Base-by-base conservation (phyloP, 2,888 invertebrate species). In the Nysson spinosus region DNA sequence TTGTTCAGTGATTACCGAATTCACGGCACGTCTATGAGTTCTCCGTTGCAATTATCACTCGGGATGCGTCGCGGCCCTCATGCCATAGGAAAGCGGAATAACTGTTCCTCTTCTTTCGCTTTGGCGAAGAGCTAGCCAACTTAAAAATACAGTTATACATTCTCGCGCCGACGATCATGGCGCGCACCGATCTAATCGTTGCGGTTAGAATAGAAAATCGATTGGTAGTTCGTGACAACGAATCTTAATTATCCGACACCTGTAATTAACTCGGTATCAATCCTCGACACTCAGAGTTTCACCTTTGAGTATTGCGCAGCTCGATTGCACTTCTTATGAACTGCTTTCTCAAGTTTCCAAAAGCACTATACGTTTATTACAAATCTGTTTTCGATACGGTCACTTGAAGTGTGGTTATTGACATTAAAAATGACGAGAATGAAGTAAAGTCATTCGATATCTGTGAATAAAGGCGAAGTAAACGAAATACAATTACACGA, bases 61-160 rank as follows among this genome's bases (percentile, higher is more conserved):
- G 5, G 24, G 44, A 28, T 28, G 46, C 17, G 11, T 43, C 49
- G 37, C 40, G 22, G 42, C 14, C 28, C 35, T 16, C 39, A 32
- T 40, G 46, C 40, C 47, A 49, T 56, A 51, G 50, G 34, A 30
- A 50, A 26, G 26, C n/a, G 7, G 20, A n/a, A 2, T 65, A 65
- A 65, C 65, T 47, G 60, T 65, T 55, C 42, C 52, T n/a, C 12
- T n/a, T 20, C 50, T 57, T 35, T 62, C 16, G 17, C 56, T 22
- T 2, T 50, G 7, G 37, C 39, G 7, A 11, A 11, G n/a, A n/a
- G 37, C 19, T 20, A 17, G 34, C 16, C 46, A 52, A 55, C 20
- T n/a, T n/a, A 24, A 44, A 60, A 64, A 52, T 69, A 70, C 70
- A 46, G 70, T 70, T 70, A 70, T 39, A 52, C 43, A 52, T 12